These are phyloP conservation scores for Amniataba percoides DNA, from an alignment of 2,797 vertebrate genomes.

Conservation along the genomic window DNA sequence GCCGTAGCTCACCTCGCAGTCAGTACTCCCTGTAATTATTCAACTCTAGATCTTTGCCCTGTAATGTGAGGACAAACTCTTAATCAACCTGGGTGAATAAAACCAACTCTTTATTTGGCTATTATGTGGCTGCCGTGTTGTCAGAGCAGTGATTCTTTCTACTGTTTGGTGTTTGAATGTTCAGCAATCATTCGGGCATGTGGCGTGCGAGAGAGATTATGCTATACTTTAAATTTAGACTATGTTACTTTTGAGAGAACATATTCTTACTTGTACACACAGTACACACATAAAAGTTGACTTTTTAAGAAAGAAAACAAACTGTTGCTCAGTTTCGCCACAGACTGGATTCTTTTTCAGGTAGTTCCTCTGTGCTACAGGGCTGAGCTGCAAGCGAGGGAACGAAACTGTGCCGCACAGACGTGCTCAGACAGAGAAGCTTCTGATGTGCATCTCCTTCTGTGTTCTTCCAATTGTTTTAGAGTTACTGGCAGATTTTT, in stretches of 20 bases:
- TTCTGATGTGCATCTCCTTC: no score
- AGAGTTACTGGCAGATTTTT: not conserved
- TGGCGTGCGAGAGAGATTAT: no score
- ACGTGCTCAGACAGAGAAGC: no score
- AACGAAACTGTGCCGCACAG: no score
- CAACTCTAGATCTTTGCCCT: conserved; percentile 8
- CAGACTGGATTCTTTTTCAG: no score
- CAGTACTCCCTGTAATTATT: conserved; percentile 5
- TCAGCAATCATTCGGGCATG: no score
- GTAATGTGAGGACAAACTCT: conserved; percentile 2
- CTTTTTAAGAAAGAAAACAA: not conserved
- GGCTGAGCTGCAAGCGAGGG: no score
- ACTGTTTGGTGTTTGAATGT: no score
- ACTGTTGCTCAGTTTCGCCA: not conserved
- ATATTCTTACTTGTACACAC: not conserved
- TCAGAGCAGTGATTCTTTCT: not conserved
- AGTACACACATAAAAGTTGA: no score
- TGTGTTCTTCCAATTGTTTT: not conserved
- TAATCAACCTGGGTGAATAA: conserved; percentile 11
- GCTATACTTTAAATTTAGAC: no score
- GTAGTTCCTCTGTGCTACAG: no score
- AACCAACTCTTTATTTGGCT: conserved; percentile 11
- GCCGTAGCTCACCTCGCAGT: conserved; percentile 6
- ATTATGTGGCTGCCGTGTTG: not conserved
- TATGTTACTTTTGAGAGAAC: no score